These are phyloP conservation scores for Phorcus lineatus DNA, from an alignment of 2,888 invertebrate genomes.

Conservation along the genomic window DNA sequence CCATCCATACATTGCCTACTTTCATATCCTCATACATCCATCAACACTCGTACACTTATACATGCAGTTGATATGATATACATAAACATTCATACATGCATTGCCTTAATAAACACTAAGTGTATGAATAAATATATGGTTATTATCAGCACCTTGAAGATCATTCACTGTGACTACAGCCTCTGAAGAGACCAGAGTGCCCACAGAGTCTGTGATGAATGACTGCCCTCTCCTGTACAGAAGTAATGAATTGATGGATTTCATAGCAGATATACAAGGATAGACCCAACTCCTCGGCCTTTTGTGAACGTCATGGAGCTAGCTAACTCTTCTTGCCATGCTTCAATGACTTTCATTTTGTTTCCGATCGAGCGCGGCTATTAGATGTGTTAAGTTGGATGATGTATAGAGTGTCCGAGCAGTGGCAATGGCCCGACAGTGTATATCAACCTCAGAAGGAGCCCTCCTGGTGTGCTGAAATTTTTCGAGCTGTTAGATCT, in stretches of 20 bases:
- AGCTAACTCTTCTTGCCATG: not conserved
- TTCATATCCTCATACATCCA: no score
- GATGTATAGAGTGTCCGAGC: not conserved
- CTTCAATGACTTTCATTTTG: slow-evolving; percentile 3
- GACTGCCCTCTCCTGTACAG: not conserved
- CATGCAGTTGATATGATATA: no score
- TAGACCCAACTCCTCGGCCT: not conserved
- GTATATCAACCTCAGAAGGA: not conserved
- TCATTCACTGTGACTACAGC: no score
- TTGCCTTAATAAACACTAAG: no score
- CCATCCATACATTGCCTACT: no score
- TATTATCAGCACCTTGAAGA: no score
- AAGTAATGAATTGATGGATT: not conserved
- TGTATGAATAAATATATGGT: no score
- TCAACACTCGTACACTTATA: no score
- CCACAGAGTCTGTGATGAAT: no score
- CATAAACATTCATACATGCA: no score
- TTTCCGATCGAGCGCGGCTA: not conserved
- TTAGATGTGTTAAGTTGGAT: slow-evolving; percentile 4
- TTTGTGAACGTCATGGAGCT: not conserved
- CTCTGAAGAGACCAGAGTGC: no score
- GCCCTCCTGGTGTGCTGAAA: not conserved
- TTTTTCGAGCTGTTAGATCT: not conserved
- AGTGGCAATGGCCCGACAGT: not conserved
- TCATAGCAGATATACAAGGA: not conserved